These are phyloP conservation scores for Platichthys stellatus DNA, from an alignment of 2,113 vertebrate species.

Conservation along the genomic window DNA sequence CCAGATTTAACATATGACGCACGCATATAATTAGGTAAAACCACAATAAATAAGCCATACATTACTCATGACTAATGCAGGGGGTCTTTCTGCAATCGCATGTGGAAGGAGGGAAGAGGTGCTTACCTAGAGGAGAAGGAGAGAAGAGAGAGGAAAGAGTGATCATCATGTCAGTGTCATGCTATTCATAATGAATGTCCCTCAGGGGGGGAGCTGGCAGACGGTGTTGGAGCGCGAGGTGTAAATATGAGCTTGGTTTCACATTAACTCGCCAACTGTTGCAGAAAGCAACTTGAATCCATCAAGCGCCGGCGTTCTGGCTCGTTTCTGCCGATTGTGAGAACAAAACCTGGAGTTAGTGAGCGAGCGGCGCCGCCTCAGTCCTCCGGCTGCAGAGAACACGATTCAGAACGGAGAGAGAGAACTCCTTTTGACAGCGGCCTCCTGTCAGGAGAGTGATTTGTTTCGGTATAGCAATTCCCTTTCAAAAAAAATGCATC, in stretches of 20 bases:
- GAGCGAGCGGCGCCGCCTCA: not conserved
- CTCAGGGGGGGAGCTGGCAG: slow-evolving; percentile 25
- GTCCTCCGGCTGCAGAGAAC: not conserved
- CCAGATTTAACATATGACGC: slow-evolving; percentile 45
- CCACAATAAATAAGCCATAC: slow-evolving; percentile 66
- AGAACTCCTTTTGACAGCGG: slow-evolving; percentile 28
- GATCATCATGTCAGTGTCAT: slow-evolving; percentile 45
- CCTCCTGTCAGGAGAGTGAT: slow-evolving; percentile 38
- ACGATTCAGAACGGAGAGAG: slow-evolving; percentile 8
- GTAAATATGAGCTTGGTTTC: slow-evolving; percentile 30
- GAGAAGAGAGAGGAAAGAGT: slow-evolving; percentile 26
- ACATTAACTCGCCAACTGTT: slow-evolving; percentile 26
- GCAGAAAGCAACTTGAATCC: slow-evolving; percentile 6
- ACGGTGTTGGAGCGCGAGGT: slow-evolving; percentile 11
- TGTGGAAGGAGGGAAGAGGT: slow-evolving; percentile 8
- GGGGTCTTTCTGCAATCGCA: slow-evolving; percentile 13
- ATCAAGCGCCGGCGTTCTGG: not conserved
- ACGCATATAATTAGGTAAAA: slow-evolving; percentile 53
- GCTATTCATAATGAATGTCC: slow-evolving; percentile 59
- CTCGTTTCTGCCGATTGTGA: not conserved
- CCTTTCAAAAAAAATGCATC: slow-evolving; percentile 4
- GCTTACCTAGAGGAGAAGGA: slow-evolving; percentile 70
- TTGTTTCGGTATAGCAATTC: slow-evolving; percentile 61
- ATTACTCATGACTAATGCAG: slow-evolving; percentile 64
- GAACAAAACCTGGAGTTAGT: not conserved